Base-by-base conservation (phyloP, 2,888 invertebrate species). In the Microctonus aethiopoides region DNA sequence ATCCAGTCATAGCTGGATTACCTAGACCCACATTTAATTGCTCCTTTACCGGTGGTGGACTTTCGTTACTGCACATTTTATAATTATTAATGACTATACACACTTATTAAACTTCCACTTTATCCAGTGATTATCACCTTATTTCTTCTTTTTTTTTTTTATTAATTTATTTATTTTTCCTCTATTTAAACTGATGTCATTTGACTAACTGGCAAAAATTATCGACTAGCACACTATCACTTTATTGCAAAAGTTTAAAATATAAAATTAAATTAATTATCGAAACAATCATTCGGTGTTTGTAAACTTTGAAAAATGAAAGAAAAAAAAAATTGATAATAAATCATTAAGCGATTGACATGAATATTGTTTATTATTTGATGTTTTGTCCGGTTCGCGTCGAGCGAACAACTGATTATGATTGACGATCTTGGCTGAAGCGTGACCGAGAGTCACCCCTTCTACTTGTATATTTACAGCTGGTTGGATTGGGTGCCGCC, bases 1-100 rank as follows among this genome's bases (percentile, higher is more conserved):
- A 82, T 5, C 83, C 81, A 22, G 84, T 78, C 80, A 84, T 84
- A 0, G n/a, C n/a, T n/a, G 86, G 83, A 63, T 81, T 83, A 2
- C 82, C 79, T 16, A 85, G 70, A 4, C 83, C 81, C 66, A 84
- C 81, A 62, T 83, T 78, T 20, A 85, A 60, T 6, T 85, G 81
- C 24, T 81, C 85, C 77, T 79, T 86, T 56, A 79, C 78, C 64
- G 77, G 83, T 73, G 80, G 84, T 67, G 81, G 82, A 67, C 84
- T 83, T 73, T 87, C 87, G 81, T 87, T 87, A 78, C 85, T 87
- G 73, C 87, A 87, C 87, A 87, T 87, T 11, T n/a, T n/a, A n/a
- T n/a, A n/a, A n/a, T n/a, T n/a, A n/a, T n/a, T n/a, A n/a, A n/a
- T n/a, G n/a, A n/a, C n/a, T n/a, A n/a, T n/a, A n/a, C n/a, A n/a